Conservation (phyloP, 2,113 vertebrate species). For the Lucifuga dentata region DNA sequence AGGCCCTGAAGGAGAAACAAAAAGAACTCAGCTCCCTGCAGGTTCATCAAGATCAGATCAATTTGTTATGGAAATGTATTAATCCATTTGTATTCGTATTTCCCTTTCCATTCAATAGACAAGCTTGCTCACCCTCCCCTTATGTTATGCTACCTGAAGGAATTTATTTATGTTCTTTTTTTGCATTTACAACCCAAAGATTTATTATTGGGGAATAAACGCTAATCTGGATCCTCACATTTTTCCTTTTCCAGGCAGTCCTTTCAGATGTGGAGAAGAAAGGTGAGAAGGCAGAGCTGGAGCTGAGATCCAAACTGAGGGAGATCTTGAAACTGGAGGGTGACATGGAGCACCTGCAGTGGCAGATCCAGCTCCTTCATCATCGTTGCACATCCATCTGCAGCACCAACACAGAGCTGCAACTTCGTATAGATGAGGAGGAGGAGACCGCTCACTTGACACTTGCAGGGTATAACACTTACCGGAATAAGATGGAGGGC, state of each 20-base stretch:
- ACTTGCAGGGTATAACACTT: slow-evolving; percentile 45
- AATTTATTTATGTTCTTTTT: too few relatives aligned
- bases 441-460: slow-evolving; percentile 32
- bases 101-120: too few relatives aligned
- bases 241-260: slow-evolving; percentile 25
- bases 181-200: too few relatives aligned
- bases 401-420: slow-evolving; percentile 59
- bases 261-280: slow-evolving; percentile 58
- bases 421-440: slow-evolving; percentile 43
- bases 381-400: slow-evolving; percentile 33
- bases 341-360: slow-evolving; percentile 51
- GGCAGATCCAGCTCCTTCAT: slow-evolving; percentile 12
- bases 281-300: slow-evolving; percentile 26
- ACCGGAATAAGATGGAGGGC: slow-evolving; percentile 69
- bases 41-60: slow-evolving; percentile 62
- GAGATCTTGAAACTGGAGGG: slow-evolving; percentile 47
- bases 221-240: not conserved
- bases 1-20: slow-evolving; percentile 60
- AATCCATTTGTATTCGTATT: too few relatives aligned
- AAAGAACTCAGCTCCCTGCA: slow-evolving; percentile 56
- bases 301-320: slow-evolving; percentile 55
- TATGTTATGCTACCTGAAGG: too few relatives aligned
- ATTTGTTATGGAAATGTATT: too few relatives aligned
- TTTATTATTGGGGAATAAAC: too few relatives aligned
- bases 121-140: too few relatives aligned